Evolutionary conservation across 2,797 vertebrate species (phyloP).

Genomic region (Paedocypris micromegethes): DNA sequence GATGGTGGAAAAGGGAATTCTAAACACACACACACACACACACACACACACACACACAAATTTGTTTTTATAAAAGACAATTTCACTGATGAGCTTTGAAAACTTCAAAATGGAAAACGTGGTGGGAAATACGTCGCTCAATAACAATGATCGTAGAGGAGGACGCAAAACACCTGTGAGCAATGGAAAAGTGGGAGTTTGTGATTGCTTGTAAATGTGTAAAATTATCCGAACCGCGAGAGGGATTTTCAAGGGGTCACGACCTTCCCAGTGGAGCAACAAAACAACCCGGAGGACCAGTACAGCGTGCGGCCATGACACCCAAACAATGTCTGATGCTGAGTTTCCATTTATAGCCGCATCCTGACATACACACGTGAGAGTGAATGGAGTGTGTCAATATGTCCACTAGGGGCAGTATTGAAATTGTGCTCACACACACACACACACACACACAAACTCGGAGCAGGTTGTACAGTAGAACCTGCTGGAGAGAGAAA

Average conservation of each 20-base stretch:
- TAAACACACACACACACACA: too few relatives aligned
- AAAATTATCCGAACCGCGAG: constrained; percentile 71
- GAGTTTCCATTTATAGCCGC: constrained; percentile 71
- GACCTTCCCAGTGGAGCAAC: constrained; percentile 74
- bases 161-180: constrained; percentile 74
- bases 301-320: constrained; percentile 55
- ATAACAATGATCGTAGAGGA: constrained; percentile 62
- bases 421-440: neutral
- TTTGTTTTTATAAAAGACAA: too few relatives aligned
- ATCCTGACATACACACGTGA: constrained; percentile 37
- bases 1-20: too few relatives aligned
- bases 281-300: constrained; percentile 61
- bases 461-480: too few relatives aligned
- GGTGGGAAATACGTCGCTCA: too few relatives aligned
- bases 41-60: too few relatives aligned
- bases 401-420: too few relatives aligned
- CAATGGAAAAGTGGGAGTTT: constrained; percentile 42
- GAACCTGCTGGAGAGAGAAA: too few relatives aligned
- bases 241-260: constrained; percentile 73
- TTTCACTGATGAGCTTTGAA: too few relatives aligned
- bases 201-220: constrained; percentile 63
- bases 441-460: neutral
- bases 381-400: constrained; percentile 60
- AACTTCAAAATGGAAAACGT: too few relatives aligned
- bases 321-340: constrained; percentile 66